phyloP scores from a whole-genome alignment of 1,140 invertebrate genomes.

The Venturia canescens region DNA sequence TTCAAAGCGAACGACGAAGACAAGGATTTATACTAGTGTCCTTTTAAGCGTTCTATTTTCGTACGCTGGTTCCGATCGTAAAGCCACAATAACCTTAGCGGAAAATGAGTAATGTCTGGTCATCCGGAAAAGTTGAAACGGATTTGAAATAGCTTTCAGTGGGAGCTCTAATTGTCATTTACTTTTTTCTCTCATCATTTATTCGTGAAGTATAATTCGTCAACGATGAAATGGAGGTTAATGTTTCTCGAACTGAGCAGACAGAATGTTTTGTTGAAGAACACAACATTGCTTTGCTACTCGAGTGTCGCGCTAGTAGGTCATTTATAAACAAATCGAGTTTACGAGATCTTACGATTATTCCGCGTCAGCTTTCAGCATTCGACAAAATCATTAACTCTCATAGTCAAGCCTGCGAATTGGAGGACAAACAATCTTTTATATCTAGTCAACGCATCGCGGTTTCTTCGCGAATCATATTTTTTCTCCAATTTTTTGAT shows the following conservation, averaged over 20 bases:
- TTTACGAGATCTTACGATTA: constrained; percentile 6
- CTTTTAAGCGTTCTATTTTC: constrained; percentile 58
- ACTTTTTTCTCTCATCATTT: not conserved
- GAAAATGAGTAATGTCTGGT: constrained; percentile 50
- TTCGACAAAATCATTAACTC: not conserved
- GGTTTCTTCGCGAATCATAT: constrained; percentile 57
- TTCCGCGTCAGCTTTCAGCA: not conserved
- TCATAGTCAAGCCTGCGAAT: not conserved
- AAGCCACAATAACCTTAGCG: constrained; percentile 51
- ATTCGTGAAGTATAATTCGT: constrained; percentile 1
- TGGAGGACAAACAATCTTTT: constrained; percentile 7
- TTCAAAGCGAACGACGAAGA: not conserved
- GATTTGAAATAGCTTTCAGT: constrained; percentile 2
- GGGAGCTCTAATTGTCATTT: not conserved
- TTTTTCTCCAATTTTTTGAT: constrained; percentile 67
- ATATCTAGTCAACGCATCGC: constrained; percentile 38
- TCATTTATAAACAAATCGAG: constrained; percentile 25
- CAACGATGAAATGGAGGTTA: constrained; percentile 55
- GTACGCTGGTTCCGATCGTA: constrained; percentile 52
- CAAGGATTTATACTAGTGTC: not conserved
- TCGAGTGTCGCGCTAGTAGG: not conserved
- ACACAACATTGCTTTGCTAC: constrained; percentile 35
- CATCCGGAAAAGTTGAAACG: constrained; percentile 25
- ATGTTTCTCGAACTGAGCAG: not conserved
- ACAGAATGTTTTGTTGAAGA: constrained; percentile 42